Percentiles rank a stretch among this genome's conserved stretches.
Evolutionary conservation across 2,888 invertebrate species (phyloP).

Genomic region (Adela reaumurella): DNA sequence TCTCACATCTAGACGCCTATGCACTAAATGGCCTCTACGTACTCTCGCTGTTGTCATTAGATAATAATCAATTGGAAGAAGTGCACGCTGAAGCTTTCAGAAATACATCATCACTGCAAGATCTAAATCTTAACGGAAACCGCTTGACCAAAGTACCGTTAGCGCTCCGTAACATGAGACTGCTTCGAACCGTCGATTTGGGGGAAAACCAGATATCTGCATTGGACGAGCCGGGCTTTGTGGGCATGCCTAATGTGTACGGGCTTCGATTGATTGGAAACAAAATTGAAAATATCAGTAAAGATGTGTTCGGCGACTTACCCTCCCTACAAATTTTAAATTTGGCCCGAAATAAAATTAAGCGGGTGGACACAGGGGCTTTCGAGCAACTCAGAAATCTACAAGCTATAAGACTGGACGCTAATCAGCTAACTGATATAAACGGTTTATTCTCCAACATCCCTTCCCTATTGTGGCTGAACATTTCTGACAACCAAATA

Average conservation of each 20-base stretch:
- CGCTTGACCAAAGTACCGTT: slow-evolving; percentile 74
- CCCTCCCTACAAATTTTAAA: slow-evolving; percentile 83
- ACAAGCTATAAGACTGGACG: slow-evolving; percentile 83
- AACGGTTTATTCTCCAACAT: slow-evolving; percentile 81
- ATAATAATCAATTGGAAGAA: slow-evolving; percentile 79
- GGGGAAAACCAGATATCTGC: slow-evolving; percentile 85
- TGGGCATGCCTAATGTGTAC: slow-evolving; percentile 80
- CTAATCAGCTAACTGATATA: slow-evolving; percentile 78
- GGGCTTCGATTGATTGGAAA: slow-evolving; percentile 88
- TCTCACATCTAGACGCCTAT: slow-evolving; percentile 80
- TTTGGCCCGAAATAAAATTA: slow-evolving; percentile 81
- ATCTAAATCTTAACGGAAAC: slow-evolving; percentile 87
- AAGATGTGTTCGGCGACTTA: slow-evolving; percentile 73
- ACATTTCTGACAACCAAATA: slow-evolving; percentile 87
- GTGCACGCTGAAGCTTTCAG: slow-evolving; percentile 85
- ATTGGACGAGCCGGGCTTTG: slow-evolving; percentile 77
- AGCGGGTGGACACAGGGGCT: slow-evolving; percentile 72
- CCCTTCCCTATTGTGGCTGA: slow-evolving; percentile 81
- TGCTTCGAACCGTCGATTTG: slow-evolving; percentile 83
- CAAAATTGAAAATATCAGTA: slow-evolving; percentile 76
- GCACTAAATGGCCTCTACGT: slow-evolving; percentile 87
- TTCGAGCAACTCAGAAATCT: slow-evolving; percentile 77
- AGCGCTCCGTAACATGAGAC: slow-evolving; percentile 80
- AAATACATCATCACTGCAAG: slow-evolving; percentile 87
- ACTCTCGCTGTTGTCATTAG: slow-evolving; percentile 77